Conservation (phyloP, 2,888 invertebrate genomes). For the Electrophaes corylata region DNA sequence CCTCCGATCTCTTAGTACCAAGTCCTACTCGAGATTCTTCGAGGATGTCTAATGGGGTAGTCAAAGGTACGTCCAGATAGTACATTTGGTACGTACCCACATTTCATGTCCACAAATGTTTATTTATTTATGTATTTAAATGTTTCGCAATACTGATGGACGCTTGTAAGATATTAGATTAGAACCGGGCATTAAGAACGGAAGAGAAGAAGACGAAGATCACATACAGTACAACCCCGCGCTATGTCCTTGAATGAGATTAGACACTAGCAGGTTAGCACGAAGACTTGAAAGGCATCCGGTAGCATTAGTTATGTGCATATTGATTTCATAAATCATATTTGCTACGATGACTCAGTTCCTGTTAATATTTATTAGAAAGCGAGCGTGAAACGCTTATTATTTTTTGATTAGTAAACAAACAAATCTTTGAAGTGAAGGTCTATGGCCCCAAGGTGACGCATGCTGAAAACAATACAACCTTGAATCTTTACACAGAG, state of each 20-base stretch:
- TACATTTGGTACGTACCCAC: too few relatives aligned
- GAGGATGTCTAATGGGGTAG: too few relatives aligned
- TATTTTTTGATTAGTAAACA: conserved; percentile 21
- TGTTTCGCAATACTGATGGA: too few relatives aligned
- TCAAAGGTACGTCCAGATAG: too few relatives aligned
- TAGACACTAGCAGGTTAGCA: conserved; percentile 1
- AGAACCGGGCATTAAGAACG: too few relatives aligned
- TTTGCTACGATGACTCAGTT: conserved; percentile 28
- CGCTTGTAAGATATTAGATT: too few relatives aligned
- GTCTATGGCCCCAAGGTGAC: not conserved
- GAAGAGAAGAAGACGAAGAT: too few relatives aligned
- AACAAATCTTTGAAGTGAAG: not conserved
- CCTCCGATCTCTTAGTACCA: too few relatives aligned
- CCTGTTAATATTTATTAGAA: conserved; percentile 45
- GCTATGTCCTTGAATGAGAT: conserved; percentile 1
- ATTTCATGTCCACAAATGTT: too few relatives aligned
- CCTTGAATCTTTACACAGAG: not conserved
- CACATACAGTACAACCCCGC: too few relatives aligned
- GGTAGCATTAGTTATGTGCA: conserved; percentile 14
- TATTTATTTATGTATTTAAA: too few relatives aligned
- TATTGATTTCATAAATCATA: conserved; percentile 19
- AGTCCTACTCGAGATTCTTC: too few relatives aligned
- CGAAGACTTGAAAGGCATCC: conserved; percentile 16
- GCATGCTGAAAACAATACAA: not conserved
- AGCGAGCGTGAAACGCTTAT: conserved; percentile 39